These are phyloP conservation scores for Sialis fuliginosa DNA, from an alignment of 2,888 invertebrate genomes.

Conservation along the genomic window DNA sequence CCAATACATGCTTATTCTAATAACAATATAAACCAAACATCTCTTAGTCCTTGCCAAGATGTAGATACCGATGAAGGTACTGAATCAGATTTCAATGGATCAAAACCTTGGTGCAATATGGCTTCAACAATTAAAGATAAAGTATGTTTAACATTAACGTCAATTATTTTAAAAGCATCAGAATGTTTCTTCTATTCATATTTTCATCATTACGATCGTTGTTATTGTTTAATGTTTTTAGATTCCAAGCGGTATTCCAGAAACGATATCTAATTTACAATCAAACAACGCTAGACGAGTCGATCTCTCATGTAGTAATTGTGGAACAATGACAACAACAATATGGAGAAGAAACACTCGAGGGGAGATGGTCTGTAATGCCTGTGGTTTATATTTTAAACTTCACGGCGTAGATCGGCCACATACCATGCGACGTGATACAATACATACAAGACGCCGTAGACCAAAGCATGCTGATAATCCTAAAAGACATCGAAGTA, in stretches of 20 bases:
- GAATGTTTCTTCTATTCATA: too few species aligned
- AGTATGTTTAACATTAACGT: conserved; percentile 11
- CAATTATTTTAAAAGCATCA: conserved; percentile 6
- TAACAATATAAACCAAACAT: background rate
- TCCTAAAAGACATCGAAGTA: background rate
- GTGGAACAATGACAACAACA: conserved; percentile 92
- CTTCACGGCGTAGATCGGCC: conserved; percentile 88
- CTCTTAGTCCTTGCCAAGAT: conserved; percentile 12
- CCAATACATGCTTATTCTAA: background rate
- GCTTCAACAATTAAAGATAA: conserved; percentile 19
- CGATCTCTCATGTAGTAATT: conserved; percentile 88
- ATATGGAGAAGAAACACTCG: conserved; percentile 92
- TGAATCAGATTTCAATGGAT: conserved; percentile 23
- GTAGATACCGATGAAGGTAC: conserved; percentile 12
- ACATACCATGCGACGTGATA: conserved; percentile 88
- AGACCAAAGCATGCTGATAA: conserved; percentile 56
- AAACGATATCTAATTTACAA: too few species aligned
- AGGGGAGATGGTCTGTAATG: conserved; percentile 98
- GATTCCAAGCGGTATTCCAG: too few species aligned
- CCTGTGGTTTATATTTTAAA: conserved; percentile 95
- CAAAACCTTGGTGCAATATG: conserved; percentile 25
- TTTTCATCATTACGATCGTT: too few species aligned
- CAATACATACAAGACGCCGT: conserved; percentile 84
- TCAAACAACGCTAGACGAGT: conserved; percentile 32
- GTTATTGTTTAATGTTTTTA: too few species aligned